Evolutionary conservation across 2,797 vertebrate genomes (phyloP), one percentile per base, ranked within the genome.

Genomic region (Acipenser oxyrinchus): DNA sequence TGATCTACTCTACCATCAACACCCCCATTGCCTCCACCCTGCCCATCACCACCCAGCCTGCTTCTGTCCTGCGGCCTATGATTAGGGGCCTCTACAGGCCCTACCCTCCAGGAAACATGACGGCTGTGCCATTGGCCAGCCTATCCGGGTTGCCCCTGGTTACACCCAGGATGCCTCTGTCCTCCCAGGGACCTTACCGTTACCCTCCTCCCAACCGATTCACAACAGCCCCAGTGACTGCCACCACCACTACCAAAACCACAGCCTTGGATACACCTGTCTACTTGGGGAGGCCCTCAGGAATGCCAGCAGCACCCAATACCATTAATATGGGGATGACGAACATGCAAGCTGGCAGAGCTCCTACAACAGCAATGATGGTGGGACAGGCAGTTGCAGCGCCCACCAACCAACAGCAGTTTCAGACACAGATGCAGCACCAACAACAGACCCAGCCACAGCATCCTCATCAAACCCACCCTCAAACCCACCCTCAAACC

Each of bases 1-100:
- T 99, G 95, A 98, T 97, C 83, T 99, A 99, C 80, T 99, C 97
- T 37, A 99, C 96, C 63, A 99, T 99, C 75, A 99, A 97, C 69
- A 94, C 95, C 6, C 97, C 97, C 6, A 99, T 99, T 6, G 96
- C 96, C 55, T 99, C 97, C 70, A 99, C 97, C 0, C 92, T 99
- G 81, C 97, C 97, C 84, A 99, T 99, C 82, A 99, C 97, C 75
- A 99, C 97, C 48, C 97, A 99, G 79, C 97, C 97, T 0, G 85
- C 91, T 50, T 91, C 97, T 0, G 95, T 94, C 51, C 68, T 97
- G 64, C 88, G 87, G 65, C 92, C 96, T 66, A 91, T 95, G 88
- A 87, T 95, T 68, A 91, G 92, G 64, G 90, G 91, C 79, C 81
- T 95, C 55, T 99, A 95, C 66, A 91, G 95, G 76, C 93, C 94